Percentiles rank a stretch among this genome's conserved stretches.
Conservation (phyloP, 2,113 vertebrate species). For the Mesoclemmys tuberculata region DNA sequence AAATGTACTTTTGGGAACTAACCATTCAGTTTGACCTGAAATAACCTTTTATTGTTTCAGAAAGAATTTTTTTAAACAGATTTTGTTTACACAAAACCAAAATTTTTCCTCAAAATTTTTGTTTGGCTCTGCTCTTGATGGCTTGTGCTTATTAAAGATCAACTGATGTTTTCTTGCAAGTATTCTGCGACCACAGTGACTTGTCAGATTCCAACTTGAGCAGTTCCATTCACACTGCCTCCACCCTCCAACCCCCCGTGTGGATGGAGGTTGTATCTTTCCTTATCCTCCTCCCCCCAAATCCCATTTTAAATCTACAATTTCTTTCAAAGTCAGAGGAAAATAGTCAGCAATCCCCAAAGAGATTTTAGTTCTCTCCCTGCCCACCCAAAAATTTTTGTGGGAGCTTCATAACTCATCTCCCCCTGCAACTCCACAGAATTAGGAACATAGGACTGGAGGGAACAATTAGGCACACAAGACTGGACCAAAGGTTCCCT, state of each 20-base stretch:
- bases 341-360: background rate
- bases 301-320: background rate
- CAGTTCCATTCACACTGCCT: background rate
- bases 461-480: background rate
- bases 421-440: background rate
- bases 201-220: background rate
- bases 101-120: background rate
- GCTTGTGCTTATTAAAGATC: background rate
- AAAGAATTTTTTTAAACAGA: background rate
- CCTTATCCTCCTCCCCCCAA: background rate
- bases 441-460: background rate
- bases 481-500: background rate
- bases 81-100: background rate
- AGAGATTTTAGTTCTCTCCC: background rate
- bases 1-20: background rate
- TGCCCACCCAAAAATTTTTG: background rate
- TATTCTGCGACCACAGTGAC: background rate
- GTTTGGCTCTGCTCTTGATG: background rate
- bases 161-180: background rate
- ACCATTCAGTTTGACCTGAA: background rate
- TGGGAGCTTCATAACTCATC: background rate
- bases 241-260: too few species aligned
- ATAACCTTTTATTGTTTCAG: background rate
- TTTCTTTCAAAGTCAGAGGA: background rate
- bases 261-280: too few species aligned